Conservation (phyloP, 2,113 vertebrate species). For the Serilophus lunatus region DNA sequence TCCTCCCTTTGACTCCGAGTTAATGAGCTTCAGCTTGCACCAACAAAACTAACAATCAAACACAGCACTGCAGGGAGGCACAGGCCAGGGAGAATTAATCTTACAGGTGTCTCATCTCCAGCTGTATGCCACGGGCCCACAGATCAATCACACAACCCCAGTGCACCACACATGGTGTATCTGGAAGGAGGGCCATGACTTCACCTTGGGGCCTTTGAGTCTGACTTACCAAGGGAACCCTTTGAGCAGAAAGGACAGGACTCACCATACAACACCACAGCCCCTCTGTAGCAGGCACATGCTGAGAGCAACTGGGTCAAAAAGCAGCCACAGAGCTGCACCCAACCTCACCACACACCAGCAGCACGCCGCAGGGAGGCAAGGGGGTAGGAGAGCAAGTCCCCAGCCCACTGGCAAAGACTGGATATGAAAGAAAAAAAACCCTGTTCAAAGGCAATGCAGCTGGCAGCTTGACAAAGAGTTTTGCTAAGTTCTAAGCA, state of each 20-base stretch:
- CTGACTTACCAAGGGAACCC: background rate
- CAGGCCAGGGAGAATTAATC: background rate
- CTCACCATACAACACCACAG: rapidly evolving
- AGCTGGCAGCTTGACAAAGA: background rate
- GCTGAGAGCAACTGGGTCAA: background rate
- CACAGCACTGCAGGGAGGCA: background rate
- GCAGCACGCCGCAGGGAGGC: background rate
- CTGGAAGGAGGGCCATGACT: background rate
- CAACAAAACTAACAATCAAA: background rate
- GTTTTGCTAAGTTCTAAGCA: background rate
- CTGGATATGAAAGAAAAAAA: no score
- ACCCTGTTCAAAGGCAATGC: background rate
- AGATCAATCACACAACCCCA: background rate
- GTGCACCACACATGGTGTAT: rapidly evolving
- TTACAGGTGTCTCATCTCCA: background rate
- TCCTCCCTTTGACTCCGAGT: background rate
- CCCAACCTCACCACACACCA: rapidly evolving
- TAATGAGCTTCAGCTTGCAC: background rate
- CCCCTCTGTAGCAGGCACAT: background rate
- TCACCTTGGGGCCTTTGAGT: rapidly evolving
- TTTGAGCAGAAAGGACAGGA: background rate
- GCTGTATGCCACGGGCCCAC: background rate
- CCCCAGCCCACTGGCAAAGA: background rate
- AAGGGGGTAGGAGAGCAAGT: background rate
- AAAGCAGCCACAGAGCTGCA: background rate